Base-by-base conservation (phyloP, 2,113 vertebrate genomes). In the Melanerpes aurifrons region DNA sequence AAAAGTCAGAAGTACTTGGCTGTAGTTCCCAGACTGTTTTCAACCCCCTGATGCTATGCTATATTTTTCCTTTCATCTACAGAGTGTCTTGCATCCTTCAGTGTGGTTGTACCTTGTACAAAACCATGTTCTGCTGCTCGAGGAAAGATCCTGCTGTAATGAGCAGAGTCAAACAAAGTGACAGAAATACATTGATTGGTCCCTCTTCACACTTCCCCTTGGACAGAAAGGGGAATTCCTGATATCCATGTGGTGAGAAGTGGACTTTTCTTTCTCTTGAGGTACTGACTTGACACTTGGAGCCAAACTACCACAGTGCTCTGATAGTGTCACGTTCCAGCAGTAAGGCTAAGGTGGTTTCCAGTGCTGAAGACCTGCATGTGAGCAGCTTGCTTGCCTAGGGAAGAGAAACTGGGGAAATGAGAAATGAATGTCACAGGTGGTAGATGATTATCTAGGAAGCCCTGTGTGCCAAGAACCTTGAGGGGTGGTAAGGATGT, bases 1-100 rank as follows among this genome's bases (percentile, higher is more conserved):
- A 90, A 94, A 92, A 94, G 91, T 86, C 87, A 94, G 61, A 90
- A 92, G 79, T 86, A 83, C 79, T 91, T 95, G 91, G 85, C 92
- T 94, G 48, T 61, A 91, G 64, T 86, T 92, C 75, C 32, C 31
- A 83, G 79, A 80, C 53, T 91, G 22, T 82, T 94, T 95, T 93
- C 84, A 94, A 94, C 77, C 91, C 72, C 48, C 14, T 89, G 85
- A 91, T 90, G 85, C 87, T 96, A 91, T 88, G 72, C 80, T 37
- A 32, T 72, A 58, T 64, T 95, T 96, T 95, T 83, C 68, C 48
- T 96, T 93, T 94, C 76, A 94, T 93, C 91, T 95, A 77, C 45
- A 84, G 89, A 82, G 85, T 54, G 32, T 82, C 92, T 93, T 94
- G 61, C 68, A 59, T 92, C 89, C 20, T 10, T 45, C 32, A 6